Evolutionary conservation across 1,140 invertebrate species (phyloP).

Genomic region (Drosophila insularis): DNA sequence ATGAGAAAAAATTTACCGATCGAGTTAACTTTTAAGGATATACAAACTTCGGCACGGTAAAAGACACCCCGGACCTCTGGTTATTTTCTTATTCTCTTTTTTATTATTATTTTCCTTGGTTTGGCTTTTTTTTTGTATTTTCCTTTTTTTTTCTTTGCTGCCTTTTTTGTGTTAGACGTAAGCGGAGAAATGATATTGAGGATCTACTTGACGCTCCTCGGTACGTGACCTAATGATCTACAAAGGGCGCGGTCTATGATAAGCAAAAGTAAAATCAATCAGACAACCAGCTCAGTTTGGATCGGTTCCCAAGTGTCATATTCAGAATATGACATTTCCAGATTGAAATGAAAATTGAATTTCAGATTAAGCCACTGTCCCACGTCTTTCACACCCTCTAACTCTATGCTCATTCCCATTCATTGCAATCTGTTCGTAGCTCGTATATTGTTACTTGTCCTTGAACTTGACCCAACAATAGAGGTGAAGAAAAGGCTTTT

Average conservation of each 20-base stretch:
- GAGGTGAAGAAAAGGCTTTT: slow-evolving; percentile 56
- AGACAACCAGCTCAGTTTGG: slow-evolving; percentile 29
- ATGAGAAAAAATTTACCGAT: no score
- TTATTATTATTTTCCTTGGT: neutral
- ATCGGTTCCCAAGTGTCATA: slow-evolving; percentile 19
- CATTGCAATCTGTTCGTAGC: slow-evolving; percentile 52
- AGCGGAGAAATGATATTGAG: slow-evolving; percentile 71
- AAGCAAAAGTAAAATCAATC: slow-evolving; percentile 62
- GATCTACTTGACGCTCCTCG: slow-evolving; percentile 34
- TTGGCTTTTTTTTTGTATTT: slow-evolving; percentile 2
- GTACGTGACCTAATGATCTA: slow-evolving; percentile 76
- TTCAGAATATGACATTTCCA: slow-evolving; percentile 29
- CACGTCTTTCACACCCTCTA: slow-evolving; percentile 22
- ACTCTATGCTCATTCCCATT: slow-evolving; percentile 46
- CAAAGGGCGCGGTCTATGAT: slow-evolving; percentile 63
- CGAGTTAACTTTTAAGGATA: no score
- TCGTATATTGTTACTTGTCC: slow-evolving; percentile 56
- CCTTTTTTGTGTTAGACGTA: slow-evolving; percentile 56
- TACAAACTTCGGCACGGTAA: no score
- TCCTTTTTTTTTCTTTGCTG: slow-evolving; percentile 19
- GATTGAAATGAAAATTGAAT: slow-evolving; percentile 4
- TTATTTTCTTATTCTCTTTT: slow-evolving; percentile 25
- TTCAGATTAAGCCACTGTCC: slow-evolving; percentile 19
- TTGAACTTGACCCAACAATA: slow-evolving; percentile 74
- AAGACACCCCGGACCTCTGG: slow-evolving; percentile 11